Evolutionary conservation across 1,140 invertebrate genomes (phyloP).

Genomic region (Cyclina sinensis): DNA sequence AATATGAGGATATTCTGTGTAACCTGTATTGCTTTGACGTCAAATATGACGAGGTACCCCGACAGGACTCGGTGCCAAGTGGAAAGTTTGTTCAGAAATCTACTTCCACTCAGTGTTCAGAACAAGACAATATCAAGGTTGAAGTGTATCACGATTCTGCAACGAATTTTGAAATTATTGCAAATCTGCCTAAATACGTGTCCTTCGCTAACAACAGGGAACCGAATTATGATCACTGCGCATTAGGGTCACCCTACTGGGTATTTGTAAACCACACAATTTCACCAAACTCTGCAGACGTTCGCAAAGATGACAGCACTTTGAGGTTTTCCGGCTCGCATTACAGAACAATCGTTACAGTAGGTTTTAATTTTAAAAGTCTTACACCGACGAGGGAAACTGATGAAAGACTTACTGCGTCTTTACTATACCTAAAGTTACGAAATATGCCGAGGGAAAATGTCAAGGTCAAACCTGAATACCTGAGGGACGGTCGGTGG

Average conservation of each 20-base stretch:
- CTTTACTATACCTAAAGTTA: constrained; percentile 21
- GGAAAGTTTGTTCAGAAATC: constrained; percentile 63
- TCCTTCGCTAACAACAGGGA: constrained; percentile 56
- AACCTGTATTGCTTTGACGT: constrained; percentile 57
- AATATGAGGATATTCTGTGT: constrained; percentile 35
- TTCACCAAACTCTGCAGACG: not conserved
- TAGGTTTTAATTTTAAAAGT: constrained; percentile 44
- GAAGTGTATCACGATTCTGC: constrained; percentile 55
- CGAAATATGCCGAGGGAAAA: constrained; percentile 44
- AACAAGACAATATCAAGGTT: constrained; percentile 61
- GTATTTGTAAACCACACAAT: constrained; percentile 27
- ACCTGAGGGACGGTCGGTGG: constrained; percentile 33
- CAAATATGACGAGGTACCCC: constrained; percentile 47
- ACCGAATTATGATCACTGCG: constrained; percentile 44
- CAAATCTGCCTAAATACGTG: constrained; percentile 49
- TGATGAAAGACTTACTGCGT: constrained; percentile 41
- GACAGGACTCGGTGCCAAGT: constrained; percentile 48
- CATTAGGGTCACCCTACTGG: constrained; percentile 54
- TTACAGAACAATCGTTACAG: not conserved
- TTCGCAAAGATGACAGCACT: not conserved
- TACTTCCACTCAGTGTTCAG: constrained; percentile 35
- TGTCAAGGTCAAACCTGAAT: constrained; percentile 47
- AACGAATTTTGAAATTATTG: constrained; percentile 51
- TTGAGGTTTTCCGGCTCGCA: constrained; percentile 31
- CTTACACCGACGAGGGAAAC: constrained; percentile 52